Conservation (phyloP, 1,140 invertebrate genomes). For the Sipha flava region DNA sequence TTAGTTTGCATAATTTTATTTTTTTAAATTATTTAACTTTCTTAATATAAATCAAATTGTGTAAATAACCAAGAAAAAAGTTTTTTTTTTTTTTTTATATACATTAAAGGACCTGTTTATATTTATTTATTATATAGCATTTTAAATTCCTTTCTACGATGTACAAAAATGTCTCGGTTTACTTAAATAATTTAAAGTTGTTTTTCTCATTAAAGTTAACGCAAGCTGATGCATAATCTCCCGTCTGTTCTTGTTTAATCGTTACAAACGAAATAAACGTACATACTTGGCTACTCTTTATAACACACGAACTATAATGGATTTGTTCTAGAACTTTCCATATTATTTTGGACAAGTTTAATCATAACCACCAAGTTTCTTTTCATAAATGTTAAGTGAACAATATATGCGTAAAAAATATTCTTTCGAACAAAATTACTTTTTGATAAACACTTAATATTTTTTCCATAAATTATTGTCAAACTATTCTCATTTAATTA, state of each 20-base stretch:
- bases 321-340: neutral
- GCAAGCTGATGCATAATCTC: conserved; percentile 2
- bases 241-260: neutral
- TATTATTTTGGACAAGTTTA: neutral
- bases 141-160: neutral
- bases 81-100: neutral
- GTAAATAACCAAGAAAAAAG: neutral
- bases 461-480: neutral
- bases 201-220: conserved; percentile 9
- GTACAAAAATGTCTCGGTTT: neutral
- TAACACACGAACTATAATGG: neutral
- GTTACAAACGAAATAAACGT: neutral
- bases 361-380: neutral
- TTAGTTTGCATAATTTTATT: too few relatives aligned
- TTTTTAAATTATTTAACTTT: neutral
- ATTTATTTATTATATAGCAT: too few relatives aligned
- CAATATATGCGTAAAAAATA: neutral
- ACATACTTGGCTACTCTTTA: neutral
- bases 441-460: neutral
- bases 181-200: conserved; percentile 1
- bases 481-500: neutral
- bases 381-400: neutral
- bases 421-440: neutral
- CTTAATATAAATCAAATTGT: neutral
- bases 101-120: too few relatives aligned